phyloP scores from a whole-genome alignment of 2,113 vertebrate genomes.

The Oryzias curvinotus region DNA sequence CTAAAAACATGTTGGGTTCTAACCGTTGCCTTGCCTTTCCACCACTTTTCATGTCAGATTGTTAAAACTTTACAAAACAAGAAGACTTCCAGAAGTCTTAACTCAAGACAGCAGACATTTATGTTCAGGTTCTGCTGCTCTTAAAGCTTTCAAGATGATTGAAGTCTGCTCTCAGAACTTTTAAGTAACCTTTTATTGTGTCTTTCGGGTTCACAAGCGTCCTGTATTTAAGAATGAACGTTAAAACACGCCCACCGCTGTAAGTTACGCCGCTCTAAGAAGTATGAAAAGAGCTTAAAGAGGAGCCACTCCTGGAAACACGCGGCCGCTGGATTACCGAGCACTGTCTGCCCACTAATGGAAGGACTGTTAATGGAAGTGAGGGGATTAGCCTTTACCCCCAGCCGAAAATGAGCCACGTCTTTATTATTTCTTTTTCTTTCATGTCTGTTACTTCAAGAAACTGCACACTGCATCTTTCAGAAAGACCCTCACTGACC shows the following conservation, averaged over 20 bases:
- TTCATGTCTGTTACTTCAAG: background rate
- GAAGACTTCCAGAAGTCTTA: too few species aligned
- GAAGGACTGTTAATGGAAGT: conserved; percentile 32
- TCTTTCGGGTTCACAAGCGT: conserved; percentile 10
- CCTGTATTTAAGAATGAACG: conserved; percentile 25
- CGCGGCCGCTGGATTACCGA: conserved; percentile 33
- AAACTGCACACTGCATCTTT: conserved; percentile 7
- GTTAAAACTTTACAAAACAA: too few species aligned
- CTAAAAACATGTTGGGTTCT: too few species aligned
- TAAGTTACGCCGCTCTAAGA: conserved; percentile 16
- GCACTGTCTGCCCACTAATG: conserved; percentile 22
- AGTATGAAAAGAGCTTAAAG: conserved; percentile 10
- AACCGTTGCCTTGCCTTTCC: too few species aligned
- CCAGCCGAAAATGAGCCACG: conserved; percentile 29
- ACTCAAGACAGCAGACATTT: too few species aligned
- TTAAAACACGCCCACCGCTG: conserved; percentile 16
- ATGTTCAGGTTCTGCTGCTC: background rate
- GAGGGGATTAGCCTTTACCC: conserved; percentile 54
- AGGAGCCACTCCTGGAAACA: conserved; percentile 23
- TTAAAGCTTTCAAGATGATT: conserved; percentile 18
- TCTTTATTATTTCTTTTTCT: conserved; percentile 17
- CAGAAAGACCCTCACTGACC: conserved; percentile 32
- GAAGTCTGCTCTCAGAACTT: conserved; percentile 16
- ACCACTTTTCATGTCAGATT: too few species aligned
- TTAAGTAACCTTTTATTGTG: conserved; percentile 17